These are phyloP conservation scores for Synanceia verrucosa DNA, from an alignment of 2,797 vertebrate genomes.

Conservation along the genomic window DNA sequence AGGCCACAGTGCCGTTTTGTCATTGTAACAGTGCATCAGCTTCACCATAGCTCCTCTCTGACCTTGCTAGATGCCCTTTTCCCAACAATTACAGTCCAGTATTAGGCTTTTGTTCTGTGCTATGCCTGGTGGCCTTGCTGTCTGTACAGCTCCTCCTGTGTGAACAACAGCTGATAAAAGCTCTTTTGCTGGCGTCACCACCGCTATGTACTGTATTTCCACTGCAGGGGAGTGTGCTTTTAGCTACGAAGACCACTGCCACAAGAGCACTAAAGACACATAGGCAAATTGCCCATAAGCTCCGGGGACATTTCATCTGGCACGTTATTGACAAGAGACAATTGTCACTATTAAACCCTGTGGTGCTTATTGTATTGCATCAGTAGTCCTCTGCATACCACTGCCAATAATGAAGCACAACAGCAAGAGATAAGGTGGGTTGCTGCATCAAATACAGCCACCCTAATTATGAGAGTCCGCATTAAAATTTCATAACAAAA, in stretches of 20 bases:
- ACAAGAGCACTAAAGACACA: constrained; percentile 74
- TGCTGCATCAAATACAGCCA: constrained; percentile 61
- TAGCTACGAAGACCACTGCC: constrained; percentile 73
- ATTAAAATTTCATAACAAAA: constrained; percentile 83
- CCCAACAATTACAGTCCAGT: constrained; percentile 71
- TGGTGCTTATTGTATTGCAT: constrained; percentile 62
- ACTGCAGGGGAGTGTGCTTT: constrained; percentile 79
- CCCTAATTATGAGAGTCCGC: constrained; percentile 81
- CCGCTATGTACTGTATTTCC: constrained; percentile 79
- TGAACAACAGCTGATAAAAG: constrained; percentile 82
- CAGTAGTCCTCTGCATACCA: constrained; percentile 39
- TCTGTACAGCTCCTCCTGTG: constrained; percentile 67
- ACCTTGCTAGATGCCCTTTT: constrained; percentile 71
- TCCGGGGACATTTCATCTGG: constrained; percentile 70
- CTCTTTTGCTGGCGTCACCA: constrained; percentile 71
- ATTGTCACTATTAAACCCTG: constrained; percentile 57
- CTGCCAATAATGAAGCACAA: constrained; percentile 28
- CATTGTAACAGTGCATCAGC: constrained; percentile 46
- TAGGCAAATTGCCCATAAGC: constrained; percentile 71
- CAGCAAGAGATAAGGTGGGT: constrained; percentile 35
- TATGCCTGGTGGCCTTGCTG: constrained; percentile 69
- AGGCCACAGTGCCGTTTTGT: constrained; percentile 48
- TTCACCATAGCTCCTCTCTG: constrained; percentile 52
- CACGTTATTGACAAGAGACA: constrained; percentile 74
- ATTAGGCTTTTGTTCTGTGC: constrained; percentile 76